A percentile compares a stretch with the other conserved stretches of the same genome.
Evolutionary conservation across 2,888 invertebrate species (phyloP).

Genomic region (Amphimallon solstitiale): DNA sequence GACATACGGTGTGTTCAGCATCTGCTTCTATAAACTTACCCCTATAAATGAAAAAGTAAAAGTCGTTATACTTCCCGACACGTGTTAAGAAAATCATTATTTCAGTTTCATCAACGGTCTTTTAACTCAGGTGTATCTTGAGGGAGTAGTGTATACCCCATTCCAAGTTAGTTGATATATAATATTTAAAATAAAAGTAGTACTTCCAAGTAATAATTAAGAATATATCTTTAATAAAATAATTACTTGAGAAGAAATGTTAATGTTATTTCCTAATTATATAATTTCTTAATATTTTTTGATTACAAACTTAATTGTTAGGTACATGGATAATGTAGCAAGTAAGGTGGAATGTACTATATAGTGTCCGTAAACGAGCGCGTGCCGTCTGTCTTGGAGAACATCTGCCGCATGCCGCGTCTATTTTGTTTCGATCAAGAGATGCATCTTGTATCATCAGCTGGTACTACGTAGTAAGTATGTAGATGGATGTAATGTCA

Average conservation of each 20-base stretch:
- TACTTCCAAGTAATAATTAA: background rate
- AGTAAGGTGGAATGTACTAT: constrained; percentile 7
- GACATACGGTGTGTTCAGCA: constrained; percentile 39
- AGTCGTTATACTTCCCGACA: constrained; percentile 54
- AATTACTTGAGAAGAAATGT: background rate
- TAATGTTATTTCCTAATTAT: no score
- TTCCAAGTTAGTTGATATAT: background rate
- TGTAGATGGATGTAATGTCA: constrained; percentile 16
- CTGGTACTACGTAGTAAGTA: constrained; percentile 32
- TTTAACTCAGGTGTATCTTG: constrained; percentile 53
- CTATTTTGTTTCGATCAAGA: constrained; percentile 37
- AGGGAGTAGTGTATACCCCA: constrained; percentile 35
- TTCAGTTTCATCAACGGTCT: constrained; percentile 53
- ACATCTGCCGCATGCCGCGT: constrained; percentile 58
- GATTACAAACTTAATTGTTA: background rate
- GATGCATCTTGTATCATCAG: constrained; percentile 42
- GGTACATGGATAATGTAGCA: background rate
- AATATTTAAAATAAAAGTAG: background rate
- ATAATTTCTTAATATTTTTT: background rate
- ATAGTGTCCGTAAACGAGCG: constrained; percentile 49
- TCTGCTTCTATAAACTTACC: constrained; percentile 44
- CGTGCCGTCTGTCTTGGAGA: constrained; percentile 61
- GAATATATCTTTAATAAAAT: background rate
- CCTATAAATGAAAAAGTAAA: constrained; percentile 49
- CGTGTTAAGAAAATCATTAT: constrained; percentile 54